Base-by-base conservation (phyloP, 2,797 vertebrate species). In the Parauchenoglanis punctatus region DNA sequence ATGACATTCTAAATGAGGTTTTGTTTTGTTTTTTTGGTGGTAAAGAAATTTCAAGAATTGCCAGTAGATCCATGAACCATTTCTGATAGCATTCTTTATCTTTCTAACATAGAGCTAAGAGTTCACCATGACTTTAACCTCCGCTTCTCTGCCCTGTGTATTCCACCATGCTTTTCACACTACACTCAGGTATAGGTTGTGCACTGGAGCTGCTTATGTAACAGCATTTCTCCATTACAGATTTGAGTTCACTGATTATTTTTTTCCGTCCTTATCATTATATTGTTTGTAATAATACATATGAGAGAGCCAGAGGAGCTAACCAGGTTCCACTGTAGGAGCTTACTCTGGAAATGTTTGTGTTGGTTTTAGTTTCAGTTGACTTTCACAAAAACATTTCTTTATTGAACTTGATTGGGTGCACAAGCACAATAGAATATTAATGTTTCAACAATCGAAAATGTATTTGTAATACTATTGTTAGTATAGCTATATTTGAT, bases 1-100 rank as follows among this genome's bases (percentile, higher is more conserved):
- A 63, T 85, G 83, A 85, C 76, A 85, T 85, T 81, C 44, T 49
- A 52, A 84, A 85, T 77, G 31, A n/a, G 40, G 2, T 28, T 46
- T 46, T 61, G 46, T 52, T 52, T 5, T 31, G 13, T 68, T 35
- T 78, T 52, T 82, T 52, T 44, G 10, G 13, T 58, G 1, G 20
- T 40, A 65, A 83, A 76, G 44, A 49, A 68, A 44, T 75, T 65
- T 76, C 40, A 76, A 56, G 52, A 84, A 68, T 56, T 11, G 11
- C n/a, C 73, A 70, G 25, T 54, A n/a, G 81, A 49, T 54, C 63
- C 46, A 15, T 68, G 8, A 83, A 54, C 63, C 31, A 13, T 54
- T 52, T 67, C 46, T 83, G 40, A 68, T 68, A 83, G 25, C n/a
- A n/a, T 63, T 81, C 78, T 44, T 1, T 6, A 4, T 46, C 35